Percentiles rank a stretch among this genome's conserved stretches.
Evolutionary conservation across 2,888 invertebrate genomes (phyloP).

Genomic region (Hermodice carunculata): DNA sequence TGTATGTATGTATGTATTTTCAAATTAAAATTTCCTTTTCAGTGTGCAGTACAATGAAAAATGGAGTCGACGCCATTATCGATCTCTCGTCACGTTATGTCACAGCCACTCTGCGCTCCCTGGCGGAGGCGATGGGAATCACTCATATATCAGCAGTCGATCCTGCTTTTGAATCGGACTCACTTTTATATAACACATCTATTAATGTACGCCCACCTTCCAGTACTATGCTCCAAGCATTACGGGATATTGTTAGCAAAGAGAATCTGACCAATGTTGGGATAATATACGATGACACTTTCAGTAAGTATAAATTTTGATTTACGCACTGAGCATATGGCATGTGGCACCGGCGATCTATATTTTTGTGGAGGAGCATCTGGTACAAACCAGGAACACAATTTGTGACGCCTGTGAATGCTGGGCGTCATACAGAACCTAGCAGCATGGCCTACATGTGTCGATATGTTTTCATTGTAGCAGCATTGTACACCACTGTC

Average conservation of each 20-base stretch:
- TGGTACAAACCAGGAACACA: no score
- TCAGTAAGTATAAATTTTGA: conserved; percentile 81
- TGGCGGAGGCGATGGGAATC: conserved; percentile 51
- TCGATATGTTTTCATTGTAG: no score
- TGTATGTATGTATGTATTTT: no score
- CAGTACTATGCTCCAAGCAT: conserved; percentile 85
- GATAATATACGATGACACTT: conserved; percentile 89
- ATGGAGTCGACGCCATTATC: conserved; percentile 47
- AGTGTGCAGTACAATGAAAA: conserved; percentile 50
- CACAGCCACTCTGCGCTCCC: conserved; percentile 51
- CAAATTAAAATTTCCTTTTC: conserved; percentile 34
- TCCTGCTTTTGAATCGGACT: conserved; percentile 19
- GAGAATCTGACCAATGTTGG: conserved; percentile 94
- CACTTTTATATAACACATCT: conserved; percentile 16
- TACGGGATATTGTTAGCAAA: conserved; percentile 83
- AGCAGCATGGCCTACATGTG: no score
- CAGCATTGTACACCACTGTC: no score
- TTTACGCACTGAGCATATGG: no score
- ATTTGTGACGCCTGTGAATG: no score
- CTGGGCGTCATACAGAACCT: no score
- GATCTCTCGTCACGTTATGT: conserved; percentile 55
- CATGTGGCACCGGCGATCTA: no score
- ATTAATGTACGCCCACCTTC: conserved; percentile 81
- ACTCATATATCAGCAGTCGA: conserved; percentile 55
- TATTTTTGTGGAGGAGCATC: no score